Base-by-base conservation (phyloP, 2,888 invertebrate species). In the Pogonocherus hispidulus region DNA sequence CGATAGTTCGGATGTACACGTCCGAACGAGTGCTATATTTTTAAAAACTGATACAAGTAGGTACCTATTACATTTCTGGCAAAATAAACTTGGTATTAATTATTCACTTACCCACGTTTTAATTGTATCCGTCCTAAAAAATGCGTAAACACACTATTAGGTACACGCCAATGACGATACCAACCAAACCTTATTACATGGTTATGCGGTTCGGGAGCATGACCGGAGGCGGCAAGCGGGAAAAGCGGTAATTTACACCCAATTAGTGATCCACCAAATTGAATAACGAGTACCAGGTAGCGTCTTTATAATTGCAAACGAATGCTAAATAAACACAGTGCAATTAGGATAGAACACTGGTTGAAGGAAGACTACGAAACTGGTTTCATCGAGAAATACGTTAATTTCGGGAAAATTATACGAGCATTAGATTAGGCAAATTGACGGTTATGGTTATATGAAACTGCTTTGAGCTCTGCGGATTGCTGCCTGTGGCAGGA, bases 231-330 rank as follows among this genome's bases (percentile, higher is more conserved):
- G 73, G 72, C 63, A 72, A 71, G 72, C 70, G 76, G 78, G 76
- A 82, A 80, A 81, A 76, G 79, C 78, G 76, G 79, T 79, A 83
- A 83, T 82, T 83, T 83, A 80, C 83, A 83, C 83, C 80, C 81
- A 83, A 82, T 83, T 83, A 83, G 80, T 79, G 77, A 78, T 78
- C 75, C 74, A 70, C 77, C 76, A 82, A 83, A 83, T 82, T 82
- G 81, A 83, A 83, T 82, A 82, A 81, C 79, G 77, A 80, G 79
- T 74, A 74, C 76, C 78, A 77, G 76, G 78, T 76, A 78, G 75
- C 74, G 66, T 69, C 57, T 63, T 66, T 70, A 70, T 75, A 72
- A 71, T 75, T 49, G 70, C 47, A 59, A 57, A 63, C 60, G 54
- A 57, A 55, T 56, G 55, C 71, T 60, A 69, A 67, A 69, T 67